These are phyloP conservation scores for Microtus californicus DNA, from an alignment of 2,797 vertebrate species.

Conservation along the genomic window DNA sequence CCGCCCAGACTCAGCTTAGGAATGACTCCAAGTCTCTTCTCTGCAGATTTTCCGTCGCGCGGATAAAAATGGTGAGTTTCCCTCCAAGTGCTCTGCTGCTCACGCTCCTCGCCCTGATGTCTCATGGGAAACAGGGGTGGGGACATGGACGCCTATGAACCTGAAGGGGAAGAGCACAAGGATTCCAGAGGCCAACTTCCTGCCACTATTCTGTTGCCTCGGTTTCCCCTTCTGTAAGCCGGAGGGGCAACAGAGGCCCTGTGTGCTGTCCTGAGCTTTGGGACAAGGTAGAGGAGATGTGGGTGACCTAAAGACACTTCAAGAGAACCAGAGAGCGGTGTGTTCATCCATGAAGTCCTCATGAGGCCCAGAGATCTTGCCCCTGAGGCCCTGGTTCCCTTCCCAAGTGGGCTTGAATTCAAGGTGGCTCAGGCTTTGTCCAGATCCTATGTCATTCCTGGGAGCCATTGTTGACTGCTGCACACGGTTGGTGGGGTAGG, in stretches of 20 bases:
- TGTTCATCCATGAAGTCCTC: background rate
- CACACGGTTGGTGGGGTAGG: background rate
- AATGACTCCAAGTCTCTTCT: slow-evolving; percentile 49
- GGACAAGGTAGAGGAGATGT: background rate
- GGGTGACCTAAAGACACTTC: background rate
- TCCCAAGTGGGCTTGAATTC: background rate
- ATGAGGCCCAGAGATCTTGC: background rate
- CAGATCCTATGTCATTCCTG: no score
- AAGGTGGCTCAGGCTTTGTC: background rate
- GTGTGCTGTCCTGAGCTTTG: background rate
- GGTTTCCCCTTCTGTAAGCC: background rate
- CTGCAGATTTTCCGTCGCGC: slow-evolving; percentile 90
- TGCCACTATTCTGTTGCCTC: background rate
- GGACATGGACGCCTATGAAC: background rate
- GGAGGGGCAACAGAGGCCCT: background rate
- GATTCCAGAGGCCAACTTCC: background rate
- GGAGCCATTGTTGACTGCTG: no score
- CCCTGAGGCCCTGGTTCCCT: background rate
- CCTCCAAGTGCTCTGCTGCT: background rate
- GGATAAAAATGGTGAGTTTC: slow-evolving; percentile 90
- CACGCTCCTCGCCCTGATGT: background rate
- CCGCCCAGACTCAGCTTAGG: background rate
- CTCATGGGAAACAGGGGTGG: background rate
- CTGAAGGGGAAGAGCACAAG: background rate
- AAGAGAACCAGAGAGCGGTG: background rate